Evolutionary conservation across 2,113 vertebrate species (phyloP), one percentile per base, ranked within the genome.

Genomic region (Nettapus auritus): DNA sequence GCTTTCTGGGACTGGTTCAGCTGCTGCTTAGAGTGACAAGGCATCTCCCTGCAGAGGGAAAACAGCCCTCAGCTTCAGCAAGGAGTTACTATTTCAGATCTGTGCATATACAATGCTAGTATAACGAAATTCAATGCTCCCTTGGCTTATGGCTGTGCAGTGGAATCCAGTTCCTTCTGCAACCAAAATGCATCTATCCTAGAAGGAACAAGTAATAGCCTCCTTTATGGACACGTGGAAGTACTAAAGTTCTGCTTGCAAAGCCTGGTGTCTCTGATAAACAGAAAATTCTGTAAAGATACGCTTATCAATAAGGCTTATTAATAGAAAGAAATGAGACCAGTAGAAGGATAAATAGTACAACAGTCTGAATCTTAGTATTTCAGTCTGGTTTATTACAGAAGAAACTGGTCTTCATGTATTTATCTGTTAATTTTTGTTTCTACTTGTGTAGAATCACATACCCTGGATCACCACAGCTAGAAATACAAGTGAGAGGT

Each of bases 161-260:
- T 36, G 19, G 29, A 83, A 52, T 86, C 44, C 44, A 60, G 1
- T 63, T 90, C 71, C 73, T 52, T 36, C 52, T 71, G 80, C 86
- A 64, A 33, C 34, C 48, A 63, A 56, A 93, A 85, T 36, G 76
- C 40, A 60, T n/a, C 85, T 86, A 4, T 88, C 86, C 3, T 59
- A 85, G 86, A 91, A 76, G 44, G 6, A 79, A 21, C 40, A 60
- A 69, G 62, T 77, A 89, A 73, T 62, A 60, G 53, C 55, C 68
- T 86, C 0, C 1, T 75, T 91, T 87, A 18, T 75, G 25, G 76
- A 68, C 29, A 33, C 6, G 5, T 59, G 86, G n/a, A 73, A 67
- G 59, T 88, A 44, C 11, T 46, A 59, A 91, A 88, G 44, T 78
- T 64, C 44, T 87, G 55, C 29, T 77, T 88, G 57, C 36, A 73